These are phyloP conservation scores for Emydura subglobosa DNA, from an alignment of 2,113 vertebrate genomes.

Conservation along the genomic window DNA sequence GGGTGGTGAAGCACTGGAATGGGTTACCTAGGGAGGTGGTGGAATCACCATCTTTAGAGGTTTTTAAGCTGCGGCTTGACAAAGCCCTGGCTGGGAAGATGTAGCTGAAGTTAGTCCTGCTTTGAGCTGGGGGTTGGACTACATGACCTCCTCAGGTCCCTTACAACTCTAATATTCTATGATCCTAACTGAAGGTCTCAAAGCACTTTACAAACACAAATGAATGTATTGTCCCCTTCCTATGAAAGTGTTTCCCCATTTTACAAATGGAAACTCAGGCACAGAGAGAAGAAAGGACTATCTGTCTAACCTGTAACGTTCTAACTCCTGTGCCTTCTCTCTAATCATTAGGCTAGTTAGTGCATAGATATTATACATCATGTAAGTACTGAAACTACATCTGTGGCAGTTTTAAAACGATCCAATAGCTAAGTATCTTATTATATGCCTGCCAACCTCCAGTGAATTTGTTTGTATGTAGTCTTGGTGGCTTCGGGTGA, in stretches of 20 bases:
- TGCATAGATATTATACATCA: rapidly evolving
- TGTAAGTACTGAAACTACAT: not conserved
- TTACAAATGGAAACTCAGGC: not conserved
- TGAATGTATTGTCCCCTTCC: not conserved
- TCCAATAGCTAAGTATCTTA: not conserved
- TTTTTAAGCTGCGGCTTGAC: too few relatives aligned
- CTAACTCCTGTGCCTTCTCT: rapidly evolving
- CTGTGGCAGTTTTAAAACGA: not conserved
- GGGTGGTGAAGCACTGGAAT: too few relatives aligned
- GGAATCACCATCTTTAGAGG: too few relatives aligned
- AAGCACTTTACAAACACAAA: not conserved
- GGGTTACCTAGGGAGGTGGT: too few relatives aligned
- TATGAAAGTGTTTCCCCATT: not conserved
- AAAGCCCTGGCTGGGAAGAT: too few relatives aligned
- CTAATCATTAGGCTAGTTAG: not conserved
- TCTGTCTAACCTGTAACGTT: not conserved
- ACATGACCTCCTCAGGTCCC: too few relatives aligned
- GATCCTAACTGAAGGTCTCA: not conserved
- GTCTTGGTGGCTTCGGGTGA: not conserved
- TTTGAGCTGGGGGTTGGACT: too few relatives aligned
- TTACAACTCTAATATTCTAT: too few relatives aligned
- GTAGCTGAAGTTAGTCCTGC: too few relatives aligned
- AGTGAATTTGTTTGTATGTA: not conserved
- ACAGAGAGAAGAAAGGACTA: not conserved
- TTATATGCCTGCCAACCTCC: not conserved